Evolutionary conservation across 1,140 invertebrate genomes (phyloP).

Genomic region (Pygmarrhopalites habei): DNA sequence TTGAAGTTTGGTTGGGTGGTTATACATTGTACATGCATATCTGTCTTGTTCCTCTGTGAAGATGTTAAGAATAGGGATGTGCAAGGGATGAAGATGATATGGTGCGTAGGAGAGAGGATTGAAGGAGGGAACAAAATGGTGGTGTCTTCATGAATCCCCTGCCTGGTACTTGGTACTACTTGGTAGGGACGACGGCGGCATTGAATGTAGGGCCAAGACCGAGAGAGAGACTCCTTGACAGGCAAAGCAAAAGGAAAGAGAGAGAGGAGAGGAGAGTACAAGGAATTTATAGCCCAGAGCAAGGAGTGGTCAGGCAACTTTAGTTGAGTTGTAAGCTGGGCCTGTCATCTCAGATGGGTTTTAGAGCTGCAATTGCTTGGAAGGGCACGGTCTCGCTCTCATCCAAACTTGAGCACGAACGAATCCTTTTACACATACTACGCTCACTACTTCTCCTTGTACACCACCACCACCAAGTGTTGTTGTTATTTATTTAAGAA

Average conservation of each 20-base stretch:
- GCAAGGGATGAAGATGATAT: background rate
- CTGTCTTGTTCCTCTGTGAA: background rate
- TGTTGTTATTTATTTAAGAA: background rate
- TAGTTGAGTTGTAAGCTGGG: slow-evolving; percentile 40
- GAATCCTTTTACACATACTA: background rate
- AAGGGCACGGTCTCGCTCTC: slow-evolving; percentile 31
- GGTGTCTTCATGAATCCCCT: slow-evolving; percentile 5
- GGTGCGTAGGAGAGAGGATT: slow-evolving; percentile 13
- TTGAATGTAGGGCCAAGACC: background rate
- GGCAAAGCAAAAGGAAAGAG: background rate
- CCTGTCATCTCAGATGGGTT: slow-evolving; percentile 39
- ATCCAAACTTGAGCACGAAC: background rate
- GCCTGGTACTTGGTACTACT: background rate
- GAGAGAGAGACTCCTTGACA: slow-evolving; percentile 1
- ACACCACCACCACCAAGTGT: background rate
- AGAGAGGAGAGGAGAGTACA: slow-evolving; percentile 11
- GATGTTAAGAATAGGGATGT: background rate
- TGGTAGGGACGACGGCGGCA: slow-evolving; percentile 6
- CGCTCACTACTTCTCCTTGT: background rate
- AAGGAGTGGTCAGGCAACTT: slow-evolving; percentile 40
- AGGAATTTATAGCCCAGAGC: slow-evolving; percentile 40
- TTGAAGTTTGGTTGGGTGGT: background rate
- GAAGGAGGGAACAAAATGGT: slow-evolving; percentile 9
- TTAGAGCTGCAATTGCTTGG: slow-evolving; percentile 37
- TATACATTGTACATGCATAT: too few species aligned